Percentiles rank a stretch among this genome's conserved stretches.
phyloP scores from a whole-genome alignment of 2,797 vertebrate species.

The Bufotes viridis region DNA sequence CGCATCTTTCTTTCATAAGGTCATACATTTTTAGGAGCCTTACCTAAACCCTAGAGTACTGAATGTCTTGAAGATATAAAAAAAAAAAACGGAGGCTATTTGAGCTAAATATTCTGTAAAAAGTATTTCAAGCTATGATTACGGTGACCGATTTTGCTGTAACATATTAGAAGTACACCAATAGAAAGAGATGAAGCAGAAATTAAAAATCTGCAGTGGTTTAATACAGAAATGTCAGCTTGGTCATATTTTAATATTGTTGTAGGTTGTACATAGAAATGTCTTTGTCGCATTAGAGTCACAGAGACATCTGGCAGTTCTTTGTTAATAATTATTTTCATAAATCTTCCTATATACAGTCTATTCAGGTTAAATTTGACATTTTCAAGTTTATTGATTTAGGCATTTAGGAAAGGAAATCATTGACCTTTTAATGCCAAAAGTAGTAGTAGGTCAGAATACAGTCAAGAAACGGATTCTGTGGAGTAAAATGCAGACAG shows the following conservation, averaged over 20 bases:
- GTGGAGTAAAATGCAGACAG: no score
- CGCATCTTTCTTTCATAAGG: not conserved
- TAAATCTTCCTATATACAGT: not conserved
- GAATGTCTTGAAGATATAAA: constrained; percentile 25
- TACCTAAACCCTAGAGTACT: not conserved
- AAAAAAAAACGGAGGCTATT: constrained; percentile 3
- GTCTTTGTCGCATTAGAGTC: not conserved
- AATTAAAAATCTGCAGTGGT: not conserved
- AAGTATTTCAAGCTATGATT: not conserved
- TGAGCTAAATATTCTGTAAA: not conserved
- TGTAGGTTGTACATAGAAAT: not conserved
- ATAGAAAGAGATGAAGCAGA: not conserved
- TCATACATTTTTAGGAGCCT: not conserved
- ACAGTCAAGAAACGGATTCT: no score
- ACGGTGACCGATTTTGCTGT: constrained; percentile 19
- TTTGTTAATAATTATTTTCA: not conserved
- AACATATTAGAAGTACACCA: not conserved
- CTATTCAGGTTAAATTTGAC: not conserved
- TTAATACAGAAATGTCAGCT: not conserved
- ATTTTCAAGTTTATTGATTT: not conserved
- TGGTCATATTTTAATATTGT: not conserved
- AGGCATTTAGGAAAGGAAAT: not conserved
- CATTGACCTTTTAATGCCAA: no score
- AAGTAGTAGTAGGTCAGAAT: no score
- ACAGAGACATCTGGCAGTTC: not conserved